phyloP scores from a whole-genome alignment of 2,888 invertebrate genomes.

The Cyclophora albipunctata region DNA sequence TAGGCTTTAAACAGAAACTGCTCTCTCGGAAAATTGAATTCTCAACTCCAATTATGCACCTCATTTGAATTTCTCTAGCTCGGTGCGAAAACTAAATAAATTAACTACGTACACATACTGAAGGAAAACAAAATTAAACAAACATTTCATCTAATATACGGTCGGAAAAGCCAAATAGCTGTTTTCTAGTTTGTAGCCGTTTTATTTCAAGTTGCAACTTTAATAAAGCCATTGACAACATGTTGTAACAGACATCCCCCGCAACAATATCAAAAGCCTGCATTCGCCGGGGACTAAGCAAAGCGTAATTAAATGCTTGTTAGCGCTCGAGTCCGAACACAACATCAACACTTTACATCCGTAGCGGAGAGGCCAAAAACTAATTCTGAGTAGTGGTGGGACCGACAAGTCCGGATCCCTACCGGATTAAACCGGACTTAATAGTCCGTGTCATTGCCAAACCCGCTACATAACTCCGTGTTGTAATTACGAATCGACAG shows the following conservation, averaged over 20 bases:
- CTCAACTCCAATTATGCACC: slow-evolving; percentile 1
- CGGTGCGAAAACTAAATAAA: too few relatives aligned
- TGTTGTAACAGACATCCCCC: slow-evolving; percentile 29
- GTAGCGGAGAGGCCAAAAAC: slow-evolving; percentile 53
- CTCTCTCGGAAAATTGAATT: background rate
- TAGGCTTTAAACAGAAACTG: background rate
- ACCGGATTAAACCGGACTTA: slow-evolving; percentile 41
- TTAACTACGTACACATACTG: too few relatives aligned
- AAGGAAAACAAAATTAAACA: too few relatives aligned
- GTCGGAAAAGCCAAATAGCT: background rate
- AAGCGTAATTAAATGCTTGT: slow-evolving; percentile 60
- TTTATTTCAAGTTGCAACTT: background rate
- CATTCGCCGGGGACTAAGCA: slow-evolving; percentile 35
- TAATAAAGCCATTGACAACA: slow-evolving; percentile 28
- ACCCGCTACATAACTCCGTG: slow-evolving; percentile 19
- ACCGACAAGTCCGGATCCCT: slow-evolving; percentile 27
- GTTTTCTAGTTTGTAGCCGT: background rate
- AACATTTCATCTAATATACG: too few relatives aligned
- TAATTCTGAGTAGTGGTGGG: slow-evolving; percentile 43
- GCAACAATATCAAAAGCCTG: slow-evolving; percentile 42
- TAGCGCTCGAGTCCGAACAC: slow-evolving; percentile 41
- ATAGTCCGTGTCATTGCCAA: slow-evolving; percentile 32
- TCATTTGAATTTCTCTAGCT: background rate
- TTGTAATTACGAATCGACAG: background rate
- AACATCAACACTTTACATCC: slow-evolving; percentile 50